Conservation (phyloP, 2,888 invertebrate genomes). For the Siphonodentalium dalli region DNA sequence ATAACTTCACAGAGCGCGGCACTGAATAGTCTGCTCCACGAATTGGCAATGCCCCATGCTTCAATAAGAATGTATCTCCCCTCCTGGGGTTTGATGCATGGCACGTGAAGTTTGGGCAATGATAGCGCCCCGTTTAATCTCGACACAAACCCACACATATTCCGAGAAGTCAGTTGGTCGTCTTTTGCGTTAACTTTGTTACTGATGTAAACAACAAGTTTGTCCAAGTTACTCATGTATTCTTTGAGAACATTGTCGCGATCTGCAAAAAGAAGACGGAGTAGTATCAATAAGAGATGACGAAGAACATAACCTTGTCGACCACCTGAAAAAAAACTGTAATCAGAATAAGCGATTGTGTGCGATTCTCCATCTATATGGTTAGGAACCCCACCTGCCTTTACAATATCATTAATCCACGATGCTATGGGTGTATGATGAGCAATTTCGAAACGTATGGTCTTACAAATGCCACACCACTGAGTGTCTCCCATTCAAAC, state of each 20-base stretch:
- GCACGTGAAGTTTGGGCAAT: constrained; percentile 66
- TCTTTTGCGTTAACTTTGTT: constrained; percentile 59
- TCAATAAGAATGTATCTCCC: constrained; percentile 69
- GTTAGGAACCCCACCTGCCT: too few species aligned
- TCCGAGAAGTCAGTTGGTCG: constrained; percentile 51
- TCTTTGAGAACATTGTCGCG: constrained; percentile 53
- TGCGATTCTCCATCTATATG: too few species aligned
- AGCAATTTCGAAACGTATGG: too few species aligned
- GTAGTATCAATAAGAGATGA: too few species aligned
- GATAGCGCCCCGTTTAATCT: constrained; percentile 68
- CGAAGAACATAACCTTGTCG: too few species aligned
- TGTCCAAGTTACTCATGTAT: constrained; percentile 68
- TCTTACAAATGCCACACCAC: too few species aligned
- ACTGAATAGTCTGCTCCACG: constrained; percentile 68
- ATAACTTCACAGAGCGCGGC: constrained; percentile 69
- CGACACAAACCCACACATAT: constrained; percentile 67
- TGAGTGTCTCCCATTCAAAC: too few species aligned
- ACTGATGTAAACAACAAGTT: constrained; percentile 67
- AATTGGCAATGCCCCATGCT: constrained; percentile 67
- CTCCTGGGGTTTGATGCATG: constrained; percentile 63
- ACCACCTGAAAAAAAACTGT: too few species aligned
- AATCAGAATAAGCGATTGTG: too few species aligned
- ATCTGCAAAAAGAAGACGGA: constrained; percentile 33
- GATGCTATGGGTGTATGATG: too few species aligned
- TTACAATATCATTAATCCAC: too few species aligned